Evolutionary conservation across 2,888 invertebrate species (phyloP), one percentile per base, ranked within the genome.

Genomic region (Enchytraeus crypticus): DNA sequence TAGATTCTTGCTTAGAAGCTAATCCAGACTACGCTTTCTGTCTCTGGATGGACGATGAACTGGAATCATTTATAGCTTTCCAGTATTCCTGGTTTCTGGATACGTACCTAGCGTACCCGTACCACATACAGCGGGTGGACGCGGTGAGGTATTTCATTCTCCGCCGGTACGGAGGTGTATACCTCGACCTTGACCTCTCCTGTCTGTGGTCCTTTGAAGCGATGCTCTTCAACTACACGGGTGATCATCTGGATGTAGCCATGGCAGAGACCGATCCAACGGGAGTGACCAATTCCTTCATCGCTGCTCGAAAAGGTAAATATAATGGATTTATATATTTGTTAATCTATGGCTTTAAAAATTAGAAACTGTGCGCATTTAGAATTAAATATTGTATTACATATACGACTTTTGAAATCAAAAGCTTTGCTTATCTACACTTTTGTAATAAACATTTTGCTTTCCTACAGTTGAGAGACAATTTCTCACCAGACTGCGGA

Each of bases 11-110:
- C 29, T 18, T 23, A 30, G n/a, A 21, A 0, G 27, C 23, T 8
- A 53, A 59, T 21, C 38, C 57, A 2, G 59, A 53, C 21, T 66
- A 59, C 43, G 54, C 59, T 26, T 58, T 57, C 53, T 53, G 29
- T 21, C 53, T 65, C 3, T 66, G 66, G 66, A 63, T 59, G 14
- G 64, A 65, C 34, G 64, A 43, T 3, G 59, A 57, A 23, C 49
- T 63, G 11, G 32, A 59, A 14, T 11, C 26, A 2, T 61, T 66
- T 21, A 51, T 66, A 14, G 51, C 43, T 14, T 32, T 43, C n/a
- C 46, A 64, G 23, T 66, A 65, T 29, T 58, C 66, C 1, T 66
- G 66, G 63, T 65, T 66, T 33, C 45, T 63, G 21, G 32, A 55
- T 3, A 66, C 64, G 1, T 66, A 51, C 33, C 51, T 33, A 11